Percentiles rank a stretch among this genome's conserved stretches.
phyloP scores from a whole-genome alignment of 2,888 invertebrate genomes.

The Bombylius major region DNA sequence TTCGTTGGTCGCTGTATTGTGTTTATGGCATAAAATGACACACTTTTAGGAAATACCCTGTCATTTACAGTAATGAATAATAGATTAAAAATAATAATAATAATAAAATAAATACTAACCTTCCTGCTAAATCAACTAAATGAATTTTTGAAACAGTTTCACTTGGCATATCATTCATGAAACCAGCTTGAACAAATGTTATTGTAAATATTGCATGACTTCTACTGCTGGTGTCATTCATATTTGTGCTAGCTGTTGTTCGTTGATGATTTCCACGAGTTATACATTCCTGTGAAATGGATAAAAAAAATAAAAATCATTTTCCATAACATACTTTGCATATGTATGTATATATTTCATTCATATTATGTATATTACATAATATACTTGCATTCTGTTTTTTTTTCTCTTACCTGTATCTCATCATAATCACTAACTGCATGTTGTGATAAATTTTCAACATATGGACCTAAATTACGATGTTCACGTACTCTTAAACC shows the following conservation, averaged over 20 bases:
- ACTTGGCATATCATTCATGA: constrained; percentile 75
- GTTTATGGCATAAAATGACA: no score
- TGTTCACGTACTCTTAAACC: constrained; percentile 67
- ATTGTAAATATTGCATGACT: constrained; percentile 88
- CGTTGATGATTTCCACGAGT: constrained; percentile 67
- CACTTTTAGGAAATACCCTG: no score
- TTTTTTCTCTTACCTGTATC: constrained; percentile 49
- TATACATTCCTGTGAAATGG: constrained; percentile 53
- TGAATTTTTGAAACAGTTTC: constrained; percentile 85
- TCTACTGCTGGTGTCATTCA: constrained; percentile 85
- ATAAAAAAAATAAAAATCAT: background rate
- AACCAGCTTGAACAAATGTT: constrained; percentile 77
- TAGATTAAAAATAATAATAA: background rate
- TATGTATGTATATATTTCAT: background rate
- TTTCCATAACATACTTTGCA: background rate
- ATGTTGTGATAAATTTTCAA: constrained; percentile 75
- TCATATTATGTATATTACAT: background rate
- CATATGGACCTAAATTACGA: constrained; percentile 68
- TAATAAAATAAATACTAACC: constrained; percentile 38
- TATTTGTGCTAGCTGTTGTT: constrained; percentile 79
- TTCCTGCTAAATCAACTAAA: constrained; percentile 78
- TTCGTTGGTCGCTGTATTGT: no score
- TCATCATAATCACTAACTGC: constrained; percentile 76
- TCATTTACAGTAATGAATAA: no score
- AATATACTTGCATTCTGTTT: background rate